A percentile compares a stretch with the other conserved stretches of the same genome.
These are phyloP conservation scores for Agrochola lychnidis DNA, from an alignment of 2,888 invertebrate species.

Conservation along the genomic window DNA sequence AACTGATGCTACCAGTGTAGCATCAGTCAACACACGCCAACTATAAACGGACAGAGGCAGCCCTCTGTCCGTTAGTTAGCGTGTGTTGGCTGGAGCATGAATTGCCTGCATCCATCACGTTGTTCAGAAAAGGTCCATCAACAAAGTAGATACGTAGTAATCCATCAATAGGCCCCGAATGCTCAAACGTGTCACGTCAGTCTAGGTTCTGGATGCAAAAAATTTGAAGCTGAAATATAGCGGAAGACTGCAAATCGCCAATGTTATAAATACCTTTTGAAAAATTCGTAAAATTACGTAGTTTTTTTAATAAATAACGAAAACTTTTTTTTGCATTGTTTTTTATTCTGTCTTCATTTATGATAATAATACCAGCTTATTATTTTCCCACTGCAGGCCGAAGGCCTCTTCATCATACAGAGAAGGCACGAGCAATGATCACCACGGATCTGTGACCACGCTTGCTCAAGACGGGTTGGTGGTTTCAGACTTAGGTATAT, in stretches of 20 bases:
- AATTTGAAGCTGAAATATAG: constrained; percentile 16
- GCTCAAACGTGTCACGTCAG: constrained; percentile 39
- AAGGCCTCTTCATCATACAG: background rate
- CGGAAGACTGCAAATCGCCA: constrained; percentile 3
- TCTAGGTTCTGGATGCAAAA: constrained; percentile 21
- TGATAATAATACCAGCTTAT: background rate
- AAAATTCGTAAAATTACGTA: background rate
- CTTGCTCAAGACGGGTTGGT: background rate
- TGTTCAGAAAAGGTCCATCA: constrained; percentile 51
- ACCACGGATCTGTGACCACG: background rate
- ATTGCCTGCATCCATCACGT: constrained; percentile 49
- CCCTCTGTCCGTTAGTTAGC: constrained; percentile 17
- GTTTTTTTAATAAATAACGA: no score
- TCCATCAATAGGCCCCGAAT: constrained; percentile 45
- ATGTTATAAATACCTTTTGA: background rate
- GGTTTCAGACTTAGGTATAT: background rate
- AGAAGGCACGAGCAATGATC: background rate
- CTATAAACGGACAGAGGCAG: no score
- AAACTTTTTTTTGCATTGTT: background rate
- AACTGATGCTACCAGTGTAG: constrained; percentile 14
- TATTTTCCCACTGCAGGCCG: background rate
- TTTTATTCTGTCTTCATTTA: background rate
- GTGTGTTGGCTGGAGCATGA: constrained; percentile 36
- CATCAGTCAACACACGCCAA: no score
- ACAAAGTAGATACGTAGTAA: constrained; percentile 46